Evolutionary conservation across 1,140 invertebrate genomes (phyloP).

Genomic region (Drosophila novamexicana): DNA sequence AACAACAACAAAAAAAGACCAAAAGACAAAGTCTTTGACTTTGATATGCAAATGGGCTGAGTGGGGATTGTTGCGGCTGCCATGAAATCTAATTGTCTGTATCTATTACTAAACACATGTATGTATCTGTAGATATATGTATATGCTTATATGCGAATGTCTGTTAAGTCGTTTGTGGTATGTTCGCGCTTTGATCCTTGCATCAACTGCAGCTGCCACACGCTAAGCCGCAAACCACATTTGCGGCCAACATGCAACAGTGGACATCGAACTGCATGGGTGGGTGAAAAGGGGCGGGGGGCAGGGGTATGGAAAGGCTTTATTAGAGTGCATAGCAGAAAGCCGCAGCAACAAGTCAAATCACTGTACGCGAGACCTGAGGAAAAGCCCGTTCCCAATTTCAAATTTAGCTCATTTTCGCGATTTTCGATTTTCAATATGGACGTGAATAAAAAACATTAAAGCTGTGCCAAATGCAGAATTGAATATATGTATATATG

Average conservation of each 20-base stretch:
- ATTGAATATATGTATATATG: too few species aligned
- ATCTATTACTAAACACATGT: not conserved
- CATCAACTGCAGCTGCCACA: constrained; percentile 1
- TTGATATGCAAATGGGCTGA: constrained; percentile 57
- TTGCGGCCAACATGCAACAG: constrained; percentile 6
- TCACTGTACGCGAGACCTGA: too few species aligned
- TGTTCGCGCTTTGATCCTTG: not conserved
- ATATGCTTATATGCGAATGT: not conserved
- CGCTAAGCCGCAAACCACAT: not conserved
- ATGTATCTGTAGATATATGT: not conserved
- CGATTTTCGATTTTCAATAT: too few species aligned
- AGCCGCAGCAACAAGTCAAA: too few species aligned
- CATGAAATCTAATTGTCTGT: constrained; percentile 5
- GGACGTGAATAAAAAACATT: too few species aligned
- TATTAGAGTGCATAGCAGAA: too few species aligned
- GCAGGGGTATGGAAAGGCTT: too few species aligned
- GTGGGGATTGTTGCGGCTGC: constrained; percentile 5
- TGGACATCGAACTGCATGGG: too few species aligned
- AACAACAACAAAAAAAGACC: not conserved
- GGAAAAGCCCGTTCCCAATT: too few species aligned
- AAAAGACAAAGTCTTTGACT: constrained; percentile 34
- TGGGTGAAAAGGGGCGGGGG: too few species aligned
- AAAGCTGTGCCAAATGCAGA: too few species aligned
- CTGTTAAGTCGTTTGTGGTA: not conserved
- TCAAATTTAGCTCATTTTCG: too few species aligned